Conservation (phyloP, 2,113 vertebrate species). For the Macquaria ambigua region DNA sequence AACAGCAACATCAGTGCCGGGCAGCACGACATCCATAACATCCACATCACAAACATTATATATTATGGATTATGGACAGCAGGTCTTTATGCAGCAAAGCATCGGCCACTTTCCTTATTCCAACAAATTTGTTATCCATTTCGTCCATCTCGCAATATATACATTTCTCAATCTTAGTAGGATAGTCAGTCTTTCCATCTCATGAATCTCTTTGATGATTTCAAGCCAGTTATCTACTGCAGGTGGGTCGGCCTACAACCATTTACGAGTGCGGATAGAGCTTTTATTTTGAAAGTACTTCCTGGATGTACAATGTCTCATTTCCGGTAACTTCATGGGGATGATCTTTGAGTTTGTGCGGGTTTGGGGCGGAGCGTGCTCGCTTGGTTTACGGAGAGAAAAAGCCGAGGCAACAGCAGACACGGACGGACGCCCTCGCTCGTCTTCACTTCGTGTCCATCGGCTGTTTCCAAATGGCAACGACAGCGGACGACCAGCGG, state of each 20-base stretch:
- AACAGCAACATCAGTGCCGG: too few species aligned
- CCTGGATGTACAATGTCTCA: neutral
- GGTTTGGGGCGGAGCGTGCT: slow-evolving; percentile 57
- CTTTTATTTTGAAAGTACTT: slow-evolving; percentile 44
- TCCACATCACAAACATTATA: too few species aligned
- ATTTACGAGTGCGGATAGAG: too few species aligned
- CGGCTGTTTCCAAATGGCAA: slow-evolving; percentile 68
- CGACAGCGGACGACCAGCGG: slow-evolving; percentile 76
- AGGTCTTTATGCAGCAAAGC: neutral
- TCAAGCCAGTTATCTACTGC: too few species aligned
- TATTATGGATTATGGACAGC: too few species aligned
- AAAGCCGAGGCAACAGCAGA: slow-evolving; percentile 22
- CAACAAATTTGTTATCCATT: neutral
- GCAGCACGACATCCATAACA: too few species aligned
- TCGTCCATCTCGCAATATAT: neutral
- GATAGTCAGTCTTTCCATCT: too few species aligned
- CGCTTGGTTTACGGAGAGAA: slow-evolving; percentile 4
- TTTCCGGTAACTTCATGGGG: neutral
- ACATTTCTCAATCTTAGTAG: neutral
- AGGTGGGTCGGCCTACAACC: too few species aligned
- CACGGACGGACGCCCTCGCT: slow-evolving; percentile 20
- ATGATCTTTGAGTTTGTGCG: neutral
- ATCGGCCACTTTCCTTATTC: neutral
- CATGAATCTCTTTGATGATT: too few species aligned
- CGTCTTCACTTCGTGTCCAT: neutral